Base-by-base conservation (phyloP, 2,888 invertebrate species). In the Drosophila anomelani region DNA sequence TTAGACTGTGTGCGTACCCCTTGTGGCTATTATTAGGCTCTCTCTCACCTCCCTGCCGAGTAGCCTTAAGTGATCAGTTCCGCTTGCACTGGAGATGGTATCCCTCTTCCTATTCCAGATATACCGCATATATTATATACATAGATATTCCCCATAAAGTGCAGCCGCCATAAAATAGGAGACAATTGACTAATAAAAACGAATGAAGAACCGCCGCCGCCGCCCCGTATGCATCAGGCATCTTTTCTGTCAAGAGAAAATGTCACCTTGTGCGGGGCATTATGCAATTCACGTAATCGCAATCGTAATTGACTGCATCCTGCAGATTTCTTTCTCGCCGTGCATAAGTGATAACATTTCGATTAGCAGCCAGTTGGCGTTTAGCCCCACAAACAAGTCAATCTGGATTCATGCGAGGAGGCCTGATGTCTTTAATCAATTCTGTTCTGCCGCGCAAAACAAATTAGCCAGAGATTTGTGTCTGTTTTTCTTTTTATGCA, bases 61-160 rank as follows among this genome's bases (percentile, higher is more conserved):
- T 53, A 66, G 75, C 78, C 85, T 78, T 76, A 86, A 86, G 89
- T 86, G 88, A 56, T 82, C 73, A 85, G 89, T 89, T 86, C 85
- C 85, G 85, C 73, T 85, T 73, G 85, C 66, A 60, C 56, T 61
- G 67, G 54, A 67, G 51, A 53, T 51, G 3, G 51, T 70, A 70
- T 68, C 51, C 47, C 61, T 51, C 49, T 60, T 58, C 60, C 60
- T 43, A 60, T 61, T 58, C 46, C 23, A 57, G 39, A 47, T 59
- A 64, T 54, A 32, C 41, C 46, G 43, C 69, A 41, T 53, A 59
- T 47, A 53, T 49, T 61, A 75, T 67, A 60, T 12, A 47, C 8
- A 47, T 4, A 47, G 4, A 29, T 74, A 44, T 39, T 26, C 39
- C 47, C 67, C 56, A 60, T n/a, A 59, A 76, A 85, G 69, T 84